phyloP scores from a whole-genome alignment of 2,888 invertebrate species.

The Sipunculus nudus region DNA sequence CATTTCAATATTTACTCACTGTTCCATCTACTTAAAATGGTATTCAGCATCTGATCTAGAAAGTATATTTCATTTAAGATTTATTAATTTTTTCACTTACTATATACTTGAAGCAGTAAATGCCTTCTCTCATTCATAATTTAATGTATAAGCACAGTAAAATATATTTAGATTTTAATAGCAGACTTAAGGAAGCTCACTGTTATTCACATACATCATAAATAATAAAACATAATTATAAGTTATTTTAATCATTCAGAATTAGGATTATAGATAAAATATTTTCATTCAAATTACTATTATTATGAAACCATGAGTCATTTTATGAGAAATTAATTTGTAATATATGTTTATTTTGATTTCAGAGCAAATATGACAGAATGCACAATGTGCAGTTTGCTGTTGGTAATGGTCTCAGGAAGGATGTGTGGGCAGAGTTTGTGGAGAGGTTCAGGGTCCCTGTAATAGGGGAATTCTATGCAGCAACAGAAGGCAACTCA shows the following conservation, averaged over 20 bases:
- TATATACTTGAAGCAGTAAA: too few relatives aligned
- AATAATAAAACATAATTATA: neutral
- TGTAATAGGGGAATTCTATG: constrained; percentile 90
- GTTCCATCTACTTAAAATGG: too few relatives aligned
- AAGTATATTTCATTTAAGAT: too few relatives aligned
- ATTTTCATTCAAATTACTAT: neutral
- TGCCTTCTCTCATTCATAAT: too few relatives aligned
- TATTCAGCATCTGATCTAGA: too few relatives aligned
- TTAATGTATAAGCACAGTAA: too few relatives aligned
- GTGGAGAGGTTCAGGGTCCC: constrained; percentile 84
- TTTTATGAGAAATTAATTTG: neutral
- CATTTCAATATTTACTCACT: too few relatives aligned
- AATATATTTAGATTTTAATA: too few relatives aligned
- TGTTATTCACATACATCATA: too few relatives aligned
- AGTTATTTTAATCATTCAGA: neutral
- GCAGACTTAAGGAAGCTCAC: too few relatives aligned
- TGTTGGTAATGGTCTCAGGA: constrained; percentile 91
- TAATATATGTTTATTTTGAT: neutral
- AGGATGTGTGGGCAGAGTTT: constrained; percentile 92
- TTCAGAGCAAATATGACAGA: constrained; percentile 51
- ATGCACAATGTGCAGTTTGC: constrained; percentile 73
- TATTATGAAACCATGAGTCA: neutral
- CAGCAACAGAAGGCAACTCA: constrained; percentile 96
- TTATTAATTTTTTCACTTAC: too few relatives aligned
- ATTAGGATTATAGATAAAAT: neutral